Conservation (phyloP, 2,113 vertebrate genomes). For the Tachysurus vachellii region DNA sequence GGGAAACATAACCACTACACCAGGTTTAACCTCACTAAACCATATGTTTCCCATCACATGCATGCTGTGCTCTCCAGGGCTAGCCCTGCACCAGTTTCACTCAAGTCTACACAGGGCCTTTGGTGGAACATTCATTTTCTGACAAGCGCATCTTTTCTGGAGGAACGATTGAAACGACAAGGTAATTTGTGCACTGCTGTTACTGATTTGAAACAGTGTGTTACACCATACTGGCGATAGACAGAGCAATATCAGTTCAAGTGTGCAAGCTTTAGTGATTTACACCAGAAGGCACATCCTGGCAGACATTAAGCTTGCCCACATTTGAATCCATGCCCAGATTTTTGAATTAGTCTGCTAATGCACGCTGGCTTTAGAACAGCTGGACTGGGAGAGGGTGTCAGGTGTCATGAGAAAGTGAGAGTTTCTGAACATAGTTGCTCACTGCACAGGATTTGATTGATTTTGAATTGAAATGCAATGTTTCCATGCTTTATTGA, state of each 20-base stretch:
- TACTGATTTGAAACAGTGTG: slow-evolving; percentile 33
- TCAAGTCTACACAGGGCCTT: slow-evolving; percentile 5
- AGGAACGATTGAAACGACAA: slow-evolving; percentile 21
- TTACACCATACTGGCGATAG: background rate
- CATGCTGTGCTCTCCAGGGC: background rate
- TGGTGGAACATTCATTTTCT: slow-evolving; percentile 21
- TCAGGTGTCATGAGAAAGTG: slow-evolving; percentile 55
- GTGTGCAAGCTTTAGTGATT: slow-evolving; percentile 2
- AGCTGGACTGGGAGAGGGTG: slow-evolving; percentile 55
- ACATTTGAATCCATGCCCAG: slow-evolving; percentile 36
- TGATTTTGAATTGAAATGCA: background rate
- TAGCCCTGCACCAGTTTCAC: slow-evolving; percentile 1
- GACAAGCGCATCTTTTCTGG: slow-evolving; percentile 28
- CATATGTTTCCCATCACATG: slow-evolving; percentile 67
- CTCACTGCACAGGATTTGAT: background rate
- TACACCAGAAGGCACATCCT: slow-evolving; percentile 13
- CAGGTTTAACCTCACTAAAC: slow-evolving; percentile 48
- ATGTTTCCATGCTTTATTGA: background rate
- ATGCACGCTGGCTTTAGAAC: slow-evolving; percentile 46
- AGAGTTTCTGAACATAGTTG: slow-evolving; percentile 6
- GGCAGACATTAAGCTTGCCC: slow-evolving; percentile 19
- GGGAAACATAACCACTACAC: slow-evolving; percentile 50
- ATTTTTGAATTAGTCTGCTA: slow-evolving; percentile 40
- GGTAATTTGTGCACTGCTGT: slow-evolving; percentile 21
- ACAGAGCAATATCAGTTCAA: slow-evolving; percentile 15